Base-by-base conservation (phyloP, 2,113 vertebrate genomes). In the Zosterops borbonicus region DNA sequence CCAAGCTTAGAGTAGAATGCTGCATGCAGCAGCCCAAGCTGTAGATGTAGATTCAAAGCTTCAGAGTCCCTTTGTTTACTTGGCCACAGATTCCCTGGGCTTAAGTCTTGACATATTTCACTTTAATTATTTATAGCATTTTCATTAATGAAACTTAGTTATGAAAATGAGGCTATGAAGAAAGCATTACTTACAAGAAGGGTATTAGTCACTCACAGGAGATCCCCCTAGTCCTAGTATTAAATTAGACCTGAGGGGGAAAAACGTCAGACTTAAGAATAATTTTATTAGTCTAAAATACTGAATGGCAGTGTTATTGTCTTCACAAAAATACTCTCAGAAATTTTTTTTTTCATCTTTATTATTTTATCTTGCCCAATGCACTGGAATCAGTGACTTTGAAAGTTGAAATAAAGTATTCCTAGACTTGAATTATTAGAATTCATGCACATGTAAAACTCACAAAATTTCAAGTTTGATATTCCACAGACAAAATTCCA, bases 71-170 rank as follows among this genome's bases (percentile, higher is more conserved):
- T 90, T 87, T 96, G 90, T 95, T 94, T 88, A 91, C 41, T 67
- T 77, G 78, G 82, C 68, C 68, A 74, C 47, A 74, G 68, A 68
- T 64, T 94, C 77, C 56, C 76, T 29, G 21, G 55, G 47, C 58
- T 69, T 55, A 83, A 83, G 79, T 12, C 63, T 60, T 95, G 79
- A 90, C 87, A 64, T 68, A 91, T 63, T 93, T 83, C 35, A 83
- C 44, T 86, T 90, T 14, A 92, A 94, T 93, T 95, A 90, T 92
- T 95, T 83, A 92, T 71, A 96, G 44, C 60, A 71, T 92, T 94
- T 96, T 96, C 92, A 94, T 96, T 96, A 92, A 96, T 89, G 80
- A 93, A 97, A 87, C 52, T 94, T 59, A 39, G 83, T 90, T 93
- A 94, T 88, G 77, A 94, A 95, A 97, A 96, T 69, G 44, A 94